phyloP scores from a whole-genome alignment of 2,113 vertebrate species.

The Oenanthe melanoleuca region DNA sequence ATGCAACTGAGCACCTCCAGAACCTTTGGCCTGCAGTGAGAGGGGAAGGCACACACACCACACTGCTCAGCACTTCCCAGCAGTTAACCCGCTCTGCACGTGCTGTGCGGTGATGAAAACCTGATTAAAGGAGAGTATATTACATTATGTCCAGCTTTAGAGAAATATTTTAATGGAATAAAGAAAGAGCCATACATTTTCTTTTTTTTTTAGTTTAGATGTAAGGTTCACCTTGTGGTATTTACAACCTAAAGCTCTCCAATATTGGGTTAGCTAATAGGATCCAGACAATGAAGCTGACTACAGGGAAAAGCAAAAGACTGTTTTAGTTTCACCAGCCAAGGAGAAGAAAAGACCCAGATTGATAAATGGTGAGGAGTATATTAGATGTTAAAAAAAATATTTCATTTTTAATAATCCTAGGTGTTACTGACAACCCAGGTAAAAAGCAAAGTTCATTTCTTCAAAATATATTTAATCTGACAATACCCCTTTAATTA shows the following conservation, averaged over 20 bases:
- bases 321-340: slow-evolving; percentile 4
- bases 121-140: not conserved
- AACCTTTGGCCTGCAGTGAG: not conserved
- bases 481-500: slow-evolving; percentile 60
- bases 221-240: slow-evolving; percentile 31
- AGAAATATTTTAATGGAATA: slow-evolving; percentile 25
- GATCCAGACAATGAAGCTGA: slow-evolving; percentile 50
- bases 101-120: not conserved
- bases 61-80: not conserved
- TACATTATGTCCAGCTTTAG: slow-evolving; percentile 32
- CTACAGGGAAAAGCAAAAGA: slow-evolving; percentile 12
- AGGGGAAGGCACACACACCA: not conserved
- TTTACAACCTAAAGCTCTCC: slow-evolving; percentile 39
- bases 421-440: slow-evolving; percentile 51
- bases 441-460: slow-evolving; percentile 55
- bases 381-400: slow-evolving; percentile 43
- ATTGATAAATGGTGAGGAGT: slow-evolving; percentile 43
- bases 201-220: not conserved
- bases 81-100: not conserved
- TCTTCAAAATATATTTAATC: slow-evolving; percentile 62
- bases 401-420: slow-evolving; percentile 60
- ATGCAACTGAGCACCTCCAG: not conserved
- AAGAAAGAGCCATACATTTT: slow-evolving; percentile 8
- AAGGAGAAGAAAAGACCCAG: slow-evolving; percentile 22
- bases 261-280: slow-evolving; percentile 29